Evolutionary conservation across 2,888 invertebrate species (phyloP).

Genomic region (Rhagophthalmus giganteus): DNA sequence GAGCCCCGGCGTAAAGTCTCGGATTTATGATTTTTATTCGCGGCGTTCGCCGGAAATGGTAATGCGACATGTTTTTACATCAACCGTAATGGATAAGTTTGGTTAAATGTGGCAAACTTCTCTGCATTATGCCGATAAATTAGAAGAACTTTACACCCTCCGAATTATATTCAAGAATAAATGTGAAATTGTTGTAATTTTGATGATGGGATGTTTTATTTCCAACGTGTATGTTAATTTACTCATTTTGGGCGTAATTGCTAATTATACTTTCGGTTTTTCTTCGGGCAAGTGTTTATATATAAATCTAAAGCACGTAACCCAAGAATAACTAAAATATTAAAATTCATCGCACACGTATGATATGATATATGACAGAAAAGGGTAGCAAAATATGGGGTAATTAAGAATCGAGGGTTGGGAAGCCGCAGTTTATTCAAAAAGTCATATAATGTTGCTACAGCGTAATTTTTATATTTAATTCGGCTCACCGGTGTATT

Average conservation of each 20-base stretch:
- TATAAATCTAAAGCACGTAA: conserved; percentile 24
- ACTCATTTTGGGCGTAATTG: conserved; percentile 25
- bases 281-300: conserved; percentile 13
- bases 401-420: conserved; percentile 40
- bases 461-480: conserved; percentile 32
- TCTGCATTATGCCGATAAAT: conserved; percentile 40
- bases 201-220: conserved; percentile 28
- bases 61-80: conserved; percentile 42
- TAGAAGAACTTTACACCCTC: conserved; percentile 34
- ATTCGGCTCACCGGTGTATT: conserved; percentile 15
- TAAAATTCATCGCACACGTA: conserved; percentile 37
- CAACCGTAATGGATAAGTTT: conserved; percentile 42
- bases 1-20: conserved; percentile 35
- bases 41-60: conserved; percentile 36
- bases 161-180: conserved; percentile 30
- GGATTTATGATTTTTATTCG: conserved; percentile 41
- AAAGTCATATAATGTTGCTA: conserved; percentile 37
- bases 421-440: conserved; percentile 38
- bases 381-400: conserved; percentile 40
- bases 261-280: conserved; percentile 12
- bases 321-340: conserved; percentile 33
- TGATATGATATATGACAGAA: conserved; percentile 40
- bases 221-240: conserved; percentile 22
- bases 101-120: conserved; percentile 38
- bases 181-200: conserved; percentile 30